Evolutionary conservation across 2,888 invertebrate species (phyloP), one percentile per base, ranked within the genome.

Genomic region (Caenorhabditis angaria): DNA sequence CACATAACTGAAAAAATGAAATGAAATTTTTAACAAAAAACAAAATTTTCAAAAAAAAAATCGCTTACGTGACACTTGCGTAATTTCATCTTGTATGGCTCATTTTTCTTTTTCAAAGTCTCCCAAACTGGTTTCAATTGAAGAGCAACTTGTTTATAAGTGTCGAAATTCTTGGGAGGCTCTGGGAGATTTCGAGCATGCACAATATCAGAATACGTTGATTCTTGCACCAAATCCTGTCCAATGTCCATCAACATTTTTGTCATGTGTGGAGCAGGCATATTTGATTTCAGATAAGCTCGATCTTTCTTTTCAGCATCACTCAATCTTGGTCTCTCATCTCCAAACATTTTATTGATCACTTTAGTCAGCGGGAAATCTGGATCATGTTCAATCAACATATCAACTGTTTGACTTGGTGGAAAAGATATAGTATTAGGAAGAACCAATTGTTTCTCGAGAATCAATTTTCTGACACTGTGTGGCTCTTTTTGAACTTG

Each of bases 81-180:
- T 50, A 72, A 57, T 58, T 80, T 80, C 47, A 81, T 58, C 55
- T 84, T 84, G 75, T 83, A 87, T 12, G 82, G 80, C 53, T 82
- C 82, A 61, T 86, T 86, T 65, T 80, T 81, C 64, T 76, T 74
- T 62, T 79, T 77, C 47, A 86, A 67, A 0, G 77, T 68, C 55
- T 86, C 82, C 86, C 85, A 86, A 20, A 87, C 85, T 12, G 86
- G 86, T 58, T 82, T 83, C 57, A 86, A 67, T 55, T 86, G 86
- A 8, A 82, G 82, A 12, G 86, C 86, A 6, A 86, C 86, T 62
- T 84, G 82, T 56, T 84, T 84, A 73, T 86, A 86, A 0, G 83
- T 83, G 47, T 86, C 86, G 56, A 86, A 66, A 61, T 85, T 85
- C 55, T 85, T 86, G n/a, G 86, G 86, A 27, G 78, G 70, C 61